Evolutionary conservation across 1,140 invertebrate species (phyloP), one percentile per base, ranked within the genome.

Genomic region (Pectinophora gossypiella): DNA sequence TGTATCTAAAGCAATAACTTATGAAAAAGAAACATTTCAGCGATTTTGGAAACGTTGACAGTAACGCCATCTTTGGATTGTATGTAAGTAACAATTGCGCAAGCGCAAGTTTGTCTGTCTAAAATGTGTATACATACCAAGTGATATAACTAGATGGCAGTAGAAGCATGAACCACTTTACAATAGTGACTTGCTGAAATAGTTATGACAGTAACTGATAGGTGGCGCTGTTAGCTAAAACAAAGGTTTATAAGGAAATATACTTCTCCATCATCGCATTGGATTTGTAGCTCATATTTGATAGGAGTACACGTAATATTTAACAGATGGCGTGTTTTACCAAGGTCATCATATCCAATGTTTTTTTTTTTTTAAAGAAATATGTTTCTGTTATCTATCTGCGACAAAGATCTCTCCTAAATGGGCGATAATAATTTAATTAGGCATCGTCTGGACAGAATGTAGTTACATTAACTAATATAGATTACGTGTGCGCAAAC

Each of bases 271-370:
- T n/a, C n/a, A 23, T 23, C 22, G 4, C 4, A 4, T 4, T 23
- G 22, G 10, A 23, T 23, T 23, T 23, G 22, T 23, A 23, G 22
- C 4, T 5, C 4, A 4, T 4, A 23, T 23, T 4, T 10, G 22
- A 4, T 5, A 10, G 4, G 4, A 23, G 4, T 23, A 5, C 4
- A 5, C 22, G 10, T 5, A 23, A 23, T 23, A 5, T 5, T 23
- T 23, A 10, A 5, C 22, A 23, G 22, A 23, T 23, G 22, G 22
- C 22, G 10, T 54, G 88, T n/a, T n/a, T n/a, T n/a, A n/a, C n/a
- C n/a, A n/a, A n/a, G n/a, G n/a, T n/a, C n/a, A n/a, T n/a, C n/a
- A n/a, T n/a, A n/a, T n/a, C n/a, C n/a, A n/a, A n/a, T n/a, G n/a
- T n/a, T n/a, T n/a, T n/a, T n/a, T n/a, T n/a, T n/a, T n/a, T n/a